Percentiles rank a stretch among this genome's conserved stretches.
phyloP scores from a whole-genome alignment of 2,797 vertebrate genomes.

The Rhincodon typus region DNA sequence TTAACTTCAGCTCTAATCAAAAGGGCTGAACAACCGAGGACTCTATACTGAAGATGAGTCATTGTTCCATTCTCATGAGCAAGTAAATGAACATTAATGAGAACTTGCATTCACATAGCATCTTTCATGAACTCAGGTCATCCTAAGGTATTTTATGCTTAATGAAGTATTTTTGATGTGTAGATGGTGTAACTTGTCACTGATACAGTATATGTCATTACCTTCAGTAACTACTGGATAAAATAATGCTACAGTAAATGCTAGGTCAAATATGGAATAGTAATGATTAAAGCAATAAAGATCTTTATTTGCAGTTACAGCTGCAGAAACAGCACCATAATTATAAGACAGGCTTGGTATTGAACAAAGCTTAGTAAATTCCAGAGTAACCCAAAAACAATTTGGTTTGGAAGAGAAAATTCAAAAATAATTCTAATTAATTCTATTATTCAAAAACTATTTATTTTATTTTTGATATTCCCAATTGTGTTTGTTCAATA shows the following conservation, averaged over 20 bases:
- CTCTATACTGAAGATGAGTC: background rate
- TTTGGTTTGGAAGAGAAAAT: background rate
- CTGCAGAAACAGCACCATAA: background rate
- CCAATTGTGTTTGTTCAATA: background rate
- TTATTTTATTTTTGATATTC: background rate
- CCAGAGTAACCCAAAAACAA: background rate
- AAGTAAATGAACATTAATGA: background rate
- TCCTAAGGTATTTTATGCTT: background rate
- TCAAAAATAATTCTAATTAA: background rate
- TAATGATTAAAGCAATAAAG: background rate
- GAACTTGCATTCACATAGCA: background rate
- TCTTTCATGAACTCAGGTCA: background rate
- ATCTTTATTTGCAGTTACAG: background rate
- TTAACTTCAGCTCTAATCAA: background rate
- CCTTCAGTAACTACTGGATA: background rate
- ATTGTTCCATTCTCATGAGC: background rate
- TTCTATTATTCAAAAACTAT: background rate
- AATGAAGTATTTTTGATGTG: background rate
- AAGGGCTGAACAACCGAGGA: background rate
- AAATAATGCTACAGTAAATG: background rate
- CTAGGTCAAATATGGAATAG: background rate
- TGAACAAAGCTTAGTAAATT: background rate
- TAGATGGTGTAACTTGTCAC: background rate
- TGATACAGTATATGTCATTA: background rate
- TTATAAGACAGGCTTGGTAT: background rate